phyloP scores from a whole-genome alignment of 2,888 invertebrate species.

The Iselma pallidipennis region DNA sequence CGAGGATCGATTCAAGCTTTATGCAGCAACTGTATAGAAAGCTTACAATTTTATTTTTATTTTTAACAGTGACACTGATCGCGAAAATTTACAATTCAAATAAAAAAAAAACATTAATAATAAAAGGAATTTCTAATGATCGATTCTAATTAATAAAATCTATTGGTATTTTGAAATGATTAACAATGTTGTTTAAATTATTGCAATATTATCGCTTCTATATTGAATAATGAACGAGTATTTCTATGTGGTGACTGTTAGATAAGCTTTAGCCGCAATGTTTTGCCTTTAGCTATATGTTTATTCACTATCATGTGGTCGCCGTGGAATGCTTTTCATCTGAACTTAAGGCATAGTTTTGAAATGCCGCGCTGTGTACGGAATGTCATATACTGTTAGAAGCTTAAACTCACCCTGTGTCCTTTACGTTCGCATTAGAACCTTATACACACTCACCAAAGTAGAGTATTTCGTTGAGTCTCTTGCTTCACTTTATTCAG shows the following conservation, averaged over 20 bases:
- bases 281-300: conserved; percentile 51
- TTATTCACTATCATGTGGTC: conserved; percentile 56
- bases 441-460: conserved; percentile 39
- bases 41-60: conserved; percentile 13
- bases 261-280: conserved; percentile 44
- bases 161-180: background rate
- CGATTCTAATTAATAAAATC: background rate
- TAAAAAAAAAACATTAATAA: too few species aligned
- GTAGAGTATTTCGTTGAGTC: conserved; percentile 37
- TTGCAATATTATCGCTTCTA: background rate
- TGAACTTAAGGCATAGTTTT: conserved; percentile 57
- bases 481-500: conserved; percentile 21
- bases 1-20: conserved; percentile 9
- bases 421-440: conserved; percentile 36
- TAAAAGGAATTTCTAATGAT: too few species aligned
- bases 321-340: conserved; percentile 56
- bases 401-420: conserved; percentile 37
- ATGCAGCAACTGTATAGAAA: conserved; percentile 10
- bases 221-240: conserved; percentile 19
- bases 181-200: background rate
- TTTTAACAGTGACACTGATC: conserved; percentile 18
- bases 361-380: conserved; percentile 52
- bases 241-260: conserved; percentile 32
- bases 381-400: conserved; percentile 54
- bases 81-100: conserved; percentile 13